Evolutionary conservation across 2,113 vertebrate genomes (phyloP).

Genomic region (Cebidichthys violaceus): DNA sequence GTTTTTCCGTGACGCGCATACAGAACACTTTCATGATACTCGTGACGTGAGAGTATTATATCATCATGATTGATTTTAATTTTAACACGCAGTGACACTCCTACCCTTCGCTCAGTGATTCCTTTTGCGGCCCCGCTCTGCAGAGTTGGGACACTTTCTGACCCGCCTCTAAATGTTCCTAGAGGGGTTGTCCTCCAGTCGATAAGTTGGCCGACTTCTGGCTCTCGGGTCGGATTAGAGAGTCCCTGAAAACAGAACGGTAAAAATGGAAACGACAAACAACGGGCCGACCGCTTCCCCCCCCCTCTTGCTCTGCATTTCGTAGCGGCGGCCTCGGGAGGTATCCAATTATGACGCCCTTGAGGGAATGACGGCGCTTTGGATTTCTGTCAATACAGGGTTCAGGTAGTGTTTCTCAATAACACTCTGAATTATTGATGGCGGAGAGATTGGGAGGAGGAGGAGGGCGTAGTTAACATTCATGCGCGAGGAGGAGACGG

Average conservation of each 20-base stretch:
- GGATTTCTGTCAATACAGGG: conserved; percentile 82
- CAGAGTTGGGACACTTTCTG: conserved; percentile 21
- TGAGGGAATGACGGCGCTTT: conserved; percentile 78
- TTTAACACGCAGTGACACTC: neutral
- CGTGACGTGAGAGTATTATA: conserved; percentile 14
- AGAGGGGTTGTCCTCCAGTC: conserved; percentile 5
- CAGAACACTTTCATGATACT: conserved; percentile 16
- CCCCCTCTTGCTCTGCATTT: conserved; percentile 32
- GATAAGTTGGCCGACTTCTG: conserved; percentile 44
- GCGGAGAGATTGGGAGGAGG: conserved; percentile 54
- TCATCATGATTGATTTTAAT: neutral
- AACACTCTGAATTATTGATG: conserved; percentile 85
- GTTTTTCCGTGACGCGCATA: conserved; percentile 26
- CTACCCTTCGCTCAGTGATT: neutral
- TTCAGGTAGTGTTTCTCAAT: conserved; percentile 82
- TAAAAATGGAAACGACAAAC: conserved; percentile 73
- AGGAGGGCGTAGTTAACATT: conserved; percentile 69
- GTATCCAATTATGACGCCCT: conserved; percentile 81
- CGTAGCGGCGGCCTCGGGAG: conserved; percentile 50
- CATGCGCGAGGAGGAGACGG: conserved; percentile 59
- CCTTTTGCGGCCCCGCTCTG: neutral
- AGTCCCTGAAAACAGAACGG: conserved; percentile 59
- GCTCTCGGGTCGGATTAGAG: conserved; percentile 41
- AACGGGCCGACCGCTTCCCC: conserved; percentile 42
- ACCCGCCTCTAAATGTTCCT: conserved; percentile 31